A percentile compares a stretch with the other conserved stretches of the same genome.
phyloP scores from a whole-genome alignment of 2,797 vertebrate genomes.

The Platyrinchus mystaceus region DNA sequence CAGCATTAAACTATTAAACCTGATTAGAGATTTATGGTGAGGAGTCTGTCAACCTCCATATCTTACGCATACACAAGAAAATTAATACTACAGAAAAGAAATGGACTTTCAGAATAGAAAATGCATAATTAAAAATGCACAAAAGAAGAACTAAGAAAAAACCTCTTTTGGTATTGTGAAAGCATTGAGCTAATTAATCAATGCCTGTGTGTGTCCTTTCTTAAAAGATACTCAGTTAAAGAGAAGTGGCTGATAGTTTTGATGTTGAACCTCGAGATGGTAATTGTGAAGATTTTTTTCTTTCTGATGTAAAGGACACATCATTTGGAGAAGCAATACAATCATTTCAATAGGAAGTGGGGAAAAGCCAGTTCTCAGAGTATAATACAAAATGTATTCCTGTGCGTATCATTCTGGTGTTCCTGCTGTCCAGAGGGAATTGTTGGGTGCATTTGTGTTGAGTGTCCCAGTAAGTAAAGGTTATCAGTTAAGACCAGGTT shows the following conservation, averaged over 20 bases:
- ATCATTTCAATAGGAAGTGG: background rate
- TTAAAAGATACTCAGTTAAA: background rate
- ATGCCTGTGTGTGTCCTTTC: background rate
- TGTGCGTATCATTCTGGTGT: background rate
- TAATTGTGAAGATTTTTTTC: background rate
- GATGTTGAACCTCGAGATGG: background rate
- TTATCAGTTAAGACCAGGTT: background rate
- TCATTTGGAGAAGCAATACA: background rate
- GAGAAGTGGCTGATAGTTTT: background rate
- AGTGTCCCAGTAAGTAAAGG: background rate
- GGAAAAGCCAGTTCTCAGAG: background rate
- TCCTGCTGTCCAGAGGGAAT: background rate
- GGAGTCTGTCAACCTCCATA: background rate
- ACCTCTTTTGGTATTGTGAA: background rate
- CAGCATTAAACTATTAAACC: constrained; percentile 13
- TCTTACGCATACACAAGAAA: background rate
- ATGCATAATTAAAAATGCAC: background rate
- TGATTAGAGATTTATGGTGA: background rate
- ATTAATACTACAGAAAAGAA: background rate
- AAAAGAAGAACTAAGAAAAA: background rate
- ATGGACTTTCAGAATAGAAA: background rate
- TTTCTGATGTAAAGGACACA: background rate
- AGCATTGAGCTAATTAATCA: background rate
- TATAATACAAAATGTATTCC: background rate
- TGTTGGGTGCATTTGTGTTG: background rate